phyloP scores from a whole-genome alignment of 2,888 invertebrate species.

The Chalcis sispes region DNA sequence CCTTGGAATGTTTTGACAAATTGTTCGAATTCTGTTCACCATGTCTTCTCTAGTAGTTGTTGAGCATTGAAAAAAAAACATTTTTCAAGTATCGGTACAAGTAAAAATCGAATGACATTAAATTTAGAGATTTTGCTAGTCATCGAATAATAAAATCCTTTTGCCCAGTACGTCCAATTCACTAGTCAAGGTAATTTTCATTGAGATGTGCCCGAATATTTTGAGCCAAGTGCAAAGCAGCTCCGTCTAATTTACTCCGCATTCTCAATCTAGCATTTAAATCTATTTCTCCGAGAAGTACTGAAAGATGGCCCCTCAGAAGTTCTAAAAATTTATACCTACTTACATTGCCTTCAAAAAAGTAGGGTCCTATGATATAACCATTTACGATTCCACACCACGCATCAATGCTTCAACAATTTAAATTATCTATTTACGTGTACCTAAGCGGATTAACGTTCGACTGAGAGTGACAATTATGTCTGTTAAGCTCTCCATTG shows the following conservation, averaged over 20 bases:
- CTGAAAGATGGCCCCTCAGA: conserved; percentile 2
- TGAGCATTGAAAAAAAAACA: background rate
- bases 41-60: background rate
- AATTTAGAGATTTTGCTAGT: background rate
- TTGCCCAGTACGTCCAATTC: background rate
- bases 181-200: background rate
- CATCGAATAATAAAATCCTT: conserved; percentile 3
- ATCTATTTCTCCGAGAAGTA: background rate
- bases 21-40: background rate
- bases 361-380: conserved; percentile 47
- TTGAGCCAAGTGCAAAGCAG: background rate
- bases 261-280: background rate
- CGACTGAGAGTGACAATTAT: conserved; percentile 50
- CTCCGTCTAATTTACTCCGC: background rate
- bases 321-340: background rate
- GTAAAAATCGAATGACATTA: background rate
- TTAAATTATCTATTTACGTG: conserved; percentile 59
- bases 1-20: conserved; percentile 27
- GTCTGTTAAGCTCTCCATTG: conserved; percentile 48
- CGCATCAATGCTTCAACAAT: conserved; percentile 56
- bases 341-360: conserved; percentile 54
- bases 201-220: conserved; percentile 13
- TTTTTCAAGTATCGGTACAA: background rate
- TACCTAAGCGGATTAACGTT: conserved; percentile 61
- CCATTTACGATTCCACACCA: conserved; percentile 52